Base-by-base conservation (phyloP, 2,888 invertebrate genomes). In the Andrena bucephala region DNA sequence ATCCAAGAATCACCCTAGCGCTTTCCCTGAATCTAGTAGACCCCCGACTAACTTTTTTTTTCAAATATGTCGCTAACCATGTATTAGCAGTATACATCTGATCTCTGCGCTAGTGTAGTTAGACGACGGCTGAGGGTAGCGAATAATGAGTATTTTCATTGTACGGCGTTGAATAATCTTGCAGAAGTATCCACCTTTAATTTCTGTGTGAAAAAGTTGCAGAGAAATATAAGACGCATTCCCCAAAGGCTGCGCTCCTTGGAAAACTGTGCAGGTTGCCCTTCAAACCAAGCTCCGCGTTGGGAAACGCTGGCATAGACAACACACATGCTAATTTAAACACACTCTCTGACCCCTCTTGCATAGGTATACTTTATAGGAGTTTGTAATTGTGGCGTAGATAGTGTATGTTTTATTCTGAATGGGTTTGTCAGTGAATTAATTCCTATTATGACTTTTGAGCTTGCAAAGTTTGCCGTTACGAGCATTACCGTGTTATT, bases 221-320 rank as follows among this genome's bases (percentile, higher is more conserved):
- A 77, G 83, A 77, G 54, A 77, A 71, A 16, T 70, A 31, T 71
- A 57, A 27, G 83, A 42, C 29, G 67, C 24, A 66, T 24, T 31
- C 77, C 5, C 24, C 50, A 63, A 83, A 62, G 57, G 52, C 77
- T 77, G 62, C 27, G 52, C 24, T 67, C 67, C 27, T 70, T 33
- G 73, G 74, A 36, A 77, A 77, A 59, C 50, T 82, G 57, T 27
- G n/a, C 63, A 60, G 50, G 59, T 50, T 70, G 36, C 24, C 66
- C 42, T 20, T 63, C 33, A 82, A 82, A 83, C 60, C 6, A 60
- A 20, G 59, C n/a, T 31, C 24, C 54, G 50, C 13, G 65, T 82
- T 83, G 77, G 83, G 73, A 83, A 83, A 83, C 74, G 77, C 77
- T 82, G 77, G 74, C 71, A 59, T 63, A 67, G 60, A 74, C 75